Conservation (phyloP, 2,113 vertebrate genomes). For the Eidolon helvum region DNA sequence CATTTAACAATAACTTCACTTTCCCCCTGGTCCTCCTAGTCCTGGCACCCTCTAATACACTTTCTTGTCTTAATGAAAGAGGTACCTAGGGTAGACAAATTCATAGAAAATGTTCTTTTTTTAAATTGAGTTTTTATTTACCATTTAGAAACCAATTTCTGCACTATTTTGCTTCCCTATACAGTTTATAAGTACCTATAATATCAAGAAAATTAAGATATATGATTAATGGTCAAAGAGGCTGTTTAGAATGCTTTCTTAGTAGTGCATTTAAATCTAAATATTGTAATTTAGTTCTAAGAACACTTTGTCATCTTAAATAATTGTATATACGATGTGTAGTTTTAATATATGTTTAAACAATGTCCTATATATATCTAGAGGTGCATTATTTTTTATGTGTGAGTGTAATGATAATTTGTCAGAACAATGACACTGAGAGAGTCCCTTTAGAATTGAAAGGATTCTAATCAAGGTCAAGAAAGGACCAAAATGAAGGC, state of each 20-base stretch:
- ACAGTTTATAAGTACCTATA: neutral
- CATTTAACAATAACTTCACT: neutral
- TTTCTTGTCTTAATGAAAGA: neutral
- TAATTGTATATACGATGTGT: slow-evolving; percentile 60
- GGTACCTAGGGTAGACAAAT: neutral
- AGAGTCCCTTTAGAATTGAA: slow-evolving; percentile 65
- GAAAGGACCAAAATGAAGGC: slow-evolving; percentile 62
- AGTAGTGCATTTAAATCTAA: slow-evolving; percentile 51
- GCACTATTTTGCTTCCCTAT: neutral
- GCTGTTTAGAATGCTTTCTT: slow-evolving; percentile 44
- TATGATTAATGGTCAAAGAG: neutral
- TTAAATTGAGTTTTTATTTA: neutral
- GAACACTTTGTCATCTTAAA: slow-evolving; percentile 59
- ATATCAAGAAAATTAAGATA: neutral
- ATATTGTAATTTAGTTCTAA: slow-evolving; percentile 49
- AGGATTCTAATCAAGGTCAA: slow-evolving; percentile 74
- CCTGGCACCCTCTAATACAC: neutral
- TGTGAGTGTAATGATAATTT: slow-evolving; percentile 49
- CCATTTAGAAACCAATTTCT: neutral
- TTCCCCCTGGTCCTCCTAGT: neutral
- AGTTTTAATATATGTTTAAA: slow-evolving; percentile 57
- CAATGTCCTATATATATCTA: slow-evolving; percentile 1
- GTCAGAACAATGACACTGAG: slow-evolving; percentile 68
- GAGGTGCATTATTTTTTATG: slow-evolving; percentile 73
- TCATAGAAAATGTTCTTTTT: neutral